Percentiles rank a stretch among this genome's conserved stretches.
Evolutionary conservation across 1,140 invertebrate species (phyloP).

Genomic region (Lordiphosa mommai): DNA sequence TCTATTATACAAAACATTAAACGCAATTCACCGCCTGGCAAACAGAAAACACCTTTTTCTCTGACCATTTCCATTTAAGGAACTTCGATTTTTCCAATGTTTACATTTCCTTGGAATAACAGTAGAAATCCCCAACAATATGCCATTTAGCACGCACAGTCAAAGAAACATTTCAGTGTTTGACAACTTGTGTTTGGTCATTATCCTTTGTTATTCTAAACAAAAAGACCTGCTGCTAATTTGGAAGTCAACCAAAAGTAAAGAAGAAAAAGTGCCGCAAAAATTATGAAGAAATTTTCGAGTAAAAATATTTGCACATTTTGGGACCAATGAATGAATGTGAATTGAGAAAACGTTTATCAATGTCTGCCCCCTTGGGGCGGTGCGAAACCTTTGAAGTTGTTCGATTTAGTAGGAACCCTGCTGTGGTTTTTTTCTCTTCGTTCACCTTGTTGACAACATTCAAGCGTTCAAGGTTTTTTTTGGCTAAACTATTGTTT

Average conservation of each 20-base stretch:
- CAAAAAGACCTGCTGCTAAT: slow-evolving; percentile 30
- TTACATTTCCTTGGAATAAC: slow-evolving; percentile 36
- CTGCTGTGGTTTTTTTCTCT: slow-evolving; percentile 25
- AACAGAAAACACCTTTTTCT: slow-evolving; percentile 23
- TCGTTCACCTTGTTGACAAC: slow-evolving; percentile 37
- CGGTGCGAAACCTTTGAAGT: slow-evolving; percentile 54
- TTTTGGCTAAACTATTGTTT: slow-evolving; percentile 29
- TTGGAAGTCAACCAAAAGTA: slow-evolving; percentile 15
- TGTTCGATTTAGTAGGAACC: slow-evolving; percentile 43
- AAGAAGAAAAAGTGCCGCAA: slow-evolving; percentile 57
- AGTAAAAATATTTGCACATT: slow-evolving; percentile 65
- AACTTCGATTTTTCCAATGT: slow-evolving; percentile 34
- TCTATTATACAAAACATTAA: slow-evolving; percentile 15
- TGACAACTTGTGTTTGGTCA: slow-evolving; percentile 42
- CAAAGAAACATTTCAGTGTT: slow-evolving; percentile 20
- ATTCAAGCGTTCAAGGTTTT: slow-evolving; percentile 40
- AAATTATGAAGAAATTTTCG: slow-evolving; percentile 72
- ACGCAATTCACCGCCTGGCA: slow-evolving; percentile 14
- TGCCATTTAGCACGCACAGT: slow-evolving; percentile 50
- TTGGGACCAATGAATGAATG: slow-evolving; percentile 41
- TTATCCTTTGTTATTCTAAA: slow-evolving; percentile 56
- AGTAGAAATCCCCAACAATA: slow-evolving; percentile 37
- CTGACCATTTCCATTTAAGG: background rate
- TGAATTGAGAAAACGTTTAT: slow-evolving; percentile 1
- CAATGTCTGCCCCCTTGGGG: slow-evolving; percentile 10